Conservation (phyloP, 2,888 invertebrate species). For the Mimachlamys varia region DNA sequence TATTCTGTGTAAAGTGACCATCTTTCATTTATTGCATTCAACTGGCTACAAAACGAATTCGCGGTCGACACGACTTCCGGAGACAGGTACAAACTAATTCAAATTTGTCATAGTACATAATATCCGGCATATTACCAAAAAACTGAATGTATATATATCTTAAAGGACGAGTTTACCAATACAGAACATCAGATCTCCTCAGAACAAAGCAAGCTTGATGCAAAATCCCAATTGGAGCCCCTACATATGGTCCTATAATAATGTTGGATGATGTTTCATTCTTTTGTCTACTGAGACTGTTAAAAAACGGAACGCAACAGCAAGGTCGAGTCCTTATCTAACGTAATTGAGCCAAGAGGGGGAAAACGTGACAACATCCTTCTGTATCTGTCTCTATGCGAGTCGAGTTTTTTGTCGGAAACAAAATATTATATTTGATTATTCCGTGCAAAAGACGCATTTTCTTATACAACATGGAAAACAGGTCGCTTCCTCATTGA, state of each 20-base stretch:
- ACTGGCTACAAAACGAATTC: no score
- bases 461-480: constrained; percentile 16
- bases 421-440: constrained; percentile 16
- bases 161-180: no score
- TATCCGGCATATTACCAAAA: no score
- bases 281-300: not conserved
- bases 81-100: no score
- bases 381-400: not conserved
- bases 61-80: no score
- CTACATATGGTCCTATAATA: not conserved
- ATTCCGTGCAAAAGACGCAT: not conserved
- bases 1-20: no score
- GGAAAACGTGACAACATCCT: not conserved
- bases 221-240: not conserved
- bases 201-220: no score
- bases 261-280: not conserved
- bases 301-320: not conserved
- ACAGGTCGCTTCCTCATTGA: not conserved
- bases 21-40: no score
- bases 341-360: not conserved
- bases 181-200: no score
- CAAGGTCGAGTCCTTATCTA: not conserved
- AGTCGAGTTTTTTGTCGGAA: not conserved
- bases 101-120: no score
- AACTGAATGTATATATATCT: no score